Base-by-base conservation (phyloP, 1,140 invertebrate genomes). In the Drosophila leontia region DNA sequence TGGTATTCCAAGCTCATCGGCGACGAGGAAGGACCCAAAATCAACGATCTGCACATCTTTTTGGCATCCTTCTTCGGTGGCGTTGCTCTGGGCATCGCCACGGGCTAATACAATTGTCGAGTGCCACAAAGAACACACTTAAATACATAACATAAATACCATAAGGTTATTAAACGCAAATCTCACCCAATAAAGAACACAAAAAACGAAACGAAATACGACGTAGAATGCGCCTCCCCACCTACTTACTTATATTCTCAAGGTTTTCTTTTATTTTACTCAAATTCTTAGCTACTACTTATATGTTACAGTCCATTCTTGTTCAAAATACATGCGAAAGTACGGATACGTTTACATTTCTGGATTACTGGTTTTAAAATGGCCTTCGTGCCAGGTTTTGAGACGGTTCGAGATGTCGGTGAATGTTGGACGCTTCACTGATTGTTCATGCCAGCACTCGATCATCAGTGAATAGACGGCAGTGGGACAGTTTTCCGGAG, bases 381-480 rank as follows among this genome's bases (percentile, higher is more conserved):
- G 92, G 12, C 91, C 80, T 44, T 94, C 93, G 72, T 94, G 93
- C 96, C 96, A 97, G 19, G 96, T 95, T 58, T 95, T 94, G 11
- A 98, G 92, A 19, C 97, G 94, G 70, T 95, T 94, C 71, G 96
- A 95, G 51, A 98, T 96, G 85, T 97, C 96, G 48, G 96, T 95
- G 92, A 99, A 99, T 62, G 96, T 96, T 1, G 99, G 99, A 82
- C 99, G 94, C 42, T 98, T 94, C 50, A 96, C 95, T 0, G 98
- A 97, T 63, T 97, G 95, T 92, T 99, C 98, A 80, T 98, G 96
- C 99, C 99, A 99, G 83, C 98, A 99, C 93, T 99, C 98, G 39
- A 98, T 96, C 98, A 99, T 99, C 41, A 99, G 94, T 3, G 96
- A 95, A 92, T 99, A 99, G 80, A 99, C 96, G 67, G 96, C 95